A percentile compares a stretch with the other conserved stretches of the same genome.
Conservation (phyloP, 2,888 invertebrate genomes). For the Morpho deidamia region DNA sequence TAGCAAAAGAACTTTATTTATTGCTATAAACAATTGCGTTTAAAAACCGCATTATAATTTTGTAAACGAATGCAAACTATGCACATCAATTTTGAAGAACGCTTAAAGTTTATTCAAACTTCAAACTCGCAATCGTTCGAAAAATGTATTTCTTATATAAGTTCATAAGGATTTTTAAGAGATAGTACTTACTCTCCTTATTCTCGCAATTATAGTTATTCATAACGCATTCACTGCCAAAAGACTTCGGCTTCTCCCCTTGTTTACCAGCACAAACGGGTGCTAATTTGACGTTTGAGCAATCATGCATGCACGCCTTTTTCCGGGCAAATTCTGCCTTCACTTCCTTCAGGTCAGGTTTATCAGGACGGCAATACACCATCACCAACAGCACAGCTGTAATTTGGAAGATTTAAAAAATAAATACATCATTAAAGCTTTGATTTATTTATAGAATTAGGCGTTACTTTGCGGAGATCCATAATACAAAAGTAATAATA, state of each 20-base stretch:
- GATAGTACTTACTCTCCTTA: slow-evolving; percentile 75
- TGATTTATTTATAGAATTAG: neutral
- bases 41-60: too few relatives aligned
- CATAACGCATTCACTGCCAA: slow-evolving; percentile 81
- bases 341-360: slow-evolving; percentile 78
- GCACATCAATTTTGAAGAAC: too few relatives aligned
- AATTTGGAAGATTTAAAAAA: slow-evolving; percentile 24
- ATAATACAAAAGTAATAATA: neutral
- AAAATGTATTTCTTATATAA: too few relatives aligned
- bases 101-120: too few relatives aligned
- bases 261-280: slow-evolving; percentile 82
- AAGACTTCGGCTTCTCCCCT: slow-evolving; percentile 75
- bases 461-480: too few relatives aligned
- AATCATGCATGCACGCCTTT: slow-evolving; percentile 77
- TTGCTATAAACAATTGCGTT: too few relatives aligned
- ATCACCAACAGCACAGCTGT: slow-evolving; percentile 59
- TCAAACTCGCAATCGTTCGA: too few relatives aligned
- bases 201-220: slow-evolving; percentile 82
- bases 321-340: slow-evolving; percentile 76
- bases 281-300: slow-evolving; percentile 64
- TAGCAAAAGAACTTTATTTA: too few relatives aligned
- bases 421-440: neutral
- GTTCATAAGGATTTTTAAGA: too few relatives aligned
- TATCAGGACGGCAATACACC: slow-evolving; percentile 73
- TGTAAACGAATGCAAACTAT: too few relatives aligned